Base-by-base conservation (phyloP, 2,113 vertebrate species). In the Gorsachius goisagi region DNA sequence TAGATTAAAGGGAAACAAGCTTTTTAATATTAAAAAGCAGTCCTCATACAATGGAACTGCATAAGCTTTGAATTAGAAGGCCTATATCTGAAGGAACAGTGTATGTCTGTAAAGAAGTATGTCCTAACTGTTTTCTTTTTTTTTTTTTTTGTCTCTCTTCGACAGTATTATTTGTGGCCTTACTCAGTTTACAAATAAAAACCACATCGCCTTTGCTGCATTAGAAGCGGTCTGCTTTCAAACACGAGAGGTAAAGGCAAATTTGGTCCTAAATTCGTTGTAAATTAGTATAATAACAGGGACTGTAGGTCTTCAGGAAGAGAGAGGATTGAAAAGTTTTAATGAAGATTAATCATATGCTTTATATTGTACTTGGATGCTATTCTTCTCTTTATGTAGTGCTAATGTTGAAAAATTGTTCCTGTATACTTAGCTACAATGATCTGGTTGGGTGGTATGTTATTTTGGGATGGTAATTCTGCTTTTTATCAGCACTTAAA, bases 181-280 rank as follows among this genome's bases (percentile, higher is more conserved):
- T 95, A 99, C 99, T 95, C 99, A 99, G 98, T 99, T 99, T 98
- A 99, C 99, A 93, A 99, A 99, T 98, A 99, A 98, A 97, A 99
- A 98, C 68, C 99, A 99, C 95, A 98, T 99, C 88, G 99, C 99
- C 63, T 99, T 99, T 44, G 99, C 99, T 94, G 99, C 99, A n/a
- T 98, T 99, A 72, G 99, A 99, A 98, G 99, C 99, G 2, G 99
- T 99, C 69, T 99, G 99, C 96, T 99, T 99, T 96, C 99, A 99
- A 97, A 99, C 99, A 85, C 98, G 99, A 98, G 99, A 99, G 99
- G 99, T 99, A 98, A 97, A 77, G 50, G 56, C 63, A 76, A 89
- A 79, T 15, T 64, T 2, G 12, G 7, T 78, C 58, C 59, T 96
- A 53, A 89, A 76, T 44, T 69, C 2, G 17, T 52, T 63, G 44